Percentiles rank a stretch among this genome's conserved stretches.
Evolutionary conservation across 2,888 invertebrate species (phyloP).

Genomic region (Cremastobaeus sp.): DNA sequence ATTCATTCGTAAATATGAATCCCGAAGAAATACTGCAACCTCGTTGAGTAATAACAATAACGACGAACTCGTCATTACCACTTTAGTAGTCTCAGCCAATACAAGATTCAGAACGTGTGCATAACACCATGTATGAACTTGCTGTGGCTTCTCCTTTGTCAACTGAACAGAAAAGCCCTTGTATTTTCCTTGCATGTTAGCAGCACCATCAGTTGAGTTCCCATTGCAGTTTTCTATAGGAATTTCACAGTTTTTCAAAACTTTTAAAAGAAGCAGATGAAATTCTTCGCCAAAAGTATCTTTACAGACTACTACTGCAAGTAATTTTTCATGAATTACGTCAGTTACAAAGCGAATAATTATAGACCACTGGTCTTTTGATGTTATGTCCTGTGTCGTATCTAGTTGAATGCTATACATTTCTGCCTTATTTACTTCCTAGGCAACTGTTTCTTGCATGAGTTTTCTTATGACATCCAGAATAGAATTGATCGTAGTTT

Average conservation of each 20-base stretch:
- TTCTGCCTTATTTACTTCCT: not conserved
- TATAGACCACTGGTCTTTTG: conserved; percentile 20
- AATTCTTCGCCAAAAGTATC: not conserved
- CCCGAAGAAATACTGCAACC: conserved; percentile 13
- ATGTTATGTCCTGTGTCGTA: conserved; percentile 32
- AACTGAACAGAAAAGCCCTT: conserved; percentile 13
- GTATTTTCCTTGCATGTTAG: conserved; percentile 25
- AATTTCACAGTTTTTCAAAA: conserved; percentile 1
- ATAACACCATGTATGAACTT: conserved; percentile 3
- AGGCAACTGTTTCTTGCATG: not conserved
- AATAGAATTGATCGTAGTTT: conserved; percentile 1
- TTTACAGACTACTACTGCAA: not conserved
- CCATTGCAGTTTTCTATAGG: conserved; percentile 1
- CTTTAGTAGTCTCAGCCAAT: conserved; percentile 12
- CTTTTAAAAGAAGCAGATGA: not conserved
- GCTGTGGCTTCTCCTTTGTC: conserved; percentile 12
- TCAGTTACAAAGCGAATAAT: conserved; percentile 14
- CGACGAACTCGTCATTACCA: not conserved
- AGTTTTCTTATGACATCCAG: not conserved
- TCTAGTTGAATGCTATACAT: conserved; percentile 20
- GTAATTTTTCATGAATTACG: conserved; percentile 7
- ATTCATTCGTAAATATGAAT: conserved; percentile 24
- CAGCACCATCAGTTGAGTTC: conserved; percentile 20
- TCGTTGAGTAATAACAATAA: conserved; percentile 10
- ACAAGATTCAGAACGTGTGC: conserved; percentile 25